These are phyloP conservation scores for Hippoglossus stenolepis DNA, from an alignment of 2,113 vertebrate species.

Conservation along the genomic window DNA sequence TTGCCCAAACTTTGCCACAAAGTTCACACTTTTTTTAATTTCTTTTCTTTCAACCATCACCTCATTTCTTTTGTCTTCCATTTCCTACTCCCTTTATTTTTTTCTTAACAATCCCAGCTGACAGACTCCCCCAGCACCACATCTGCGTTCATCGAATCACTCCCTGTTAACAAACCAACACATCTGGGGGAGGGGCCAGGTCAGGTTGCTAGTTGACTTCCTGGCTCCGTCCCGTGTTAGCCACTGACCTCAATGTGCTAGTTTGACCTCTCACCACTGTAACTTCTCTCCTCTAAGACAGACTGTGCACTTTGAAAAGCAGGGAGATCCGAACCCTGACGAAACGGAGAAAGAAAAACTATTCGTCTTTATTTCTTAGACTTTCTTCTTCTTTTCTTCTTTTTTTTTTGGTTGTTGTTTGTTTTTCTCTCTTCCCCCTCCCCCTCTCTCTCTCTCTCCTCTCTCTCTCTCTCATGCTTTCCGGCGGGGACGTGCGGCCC, in stretches of 20 bases:
- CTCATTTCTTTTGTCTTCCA: conserved; percentile 57
- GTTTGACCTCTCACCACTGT: conserved; percentile 62
- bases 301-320: conserved; percentile 47
- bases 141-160: conserved; percentile 52
- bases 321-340: conserved; percentile 50
- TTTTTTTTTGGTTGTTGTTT: conserved; percentile 71
- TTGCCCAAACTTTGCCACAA: conserved; percentile 51
- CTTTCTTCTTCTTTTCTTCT: conserved; percentile 60
- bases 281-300: conserved; percentile 67
- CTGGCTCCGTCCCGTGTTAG: conserved; percentile 27
- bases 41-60: conserved; percentile 47
- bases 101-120: conserved; percentile 42
- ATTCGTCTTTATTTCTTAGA: conserved; percentile 73
- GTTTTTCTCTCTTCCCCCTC: conserved; percentile 74
- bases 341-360: conserved; percentile 56
- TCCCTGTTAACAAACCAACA: conserved; percentile 18
- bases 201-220: conserved; percentile 20
- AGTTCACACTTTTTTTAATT: conserved; percentile 44
- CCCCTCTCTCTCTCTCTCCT: conserved; percentile 77
- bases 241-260: conserved; percentile 53
- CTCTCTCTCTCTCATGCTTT: conserved; percentile 89
- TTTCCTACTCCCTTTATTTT: conserved; percentile 49
- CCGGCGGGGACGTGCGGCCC: conserved; percentile 92
- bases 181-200: conserved; percentile 15
- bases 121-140: conserved; percentile 29